Conservation (phyloP, 2,888 invertebrate species). For the Rhyacophila evoluta region DNA sequence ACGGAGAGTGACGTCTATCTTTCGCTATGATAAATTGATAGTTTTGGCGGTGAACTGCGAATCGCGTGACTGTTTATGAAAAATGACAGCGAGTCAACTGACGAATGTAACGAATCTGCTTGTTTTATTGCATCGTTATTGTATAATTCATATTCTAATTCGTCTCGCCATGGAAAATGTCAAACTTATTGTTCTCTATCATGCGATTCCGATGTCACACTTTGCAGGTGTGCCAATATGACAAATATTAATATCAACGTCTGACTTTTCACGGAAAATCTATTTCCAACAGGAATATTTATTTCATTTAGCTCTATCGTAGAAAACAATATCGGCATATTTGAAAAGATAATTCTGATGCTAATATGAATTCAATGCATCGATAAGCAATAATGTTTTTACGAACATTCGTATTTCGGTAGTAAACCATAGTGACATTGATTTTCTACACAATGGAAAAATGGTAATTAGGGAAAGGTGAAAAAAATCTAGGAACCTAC, state of each 20-base stretch:
- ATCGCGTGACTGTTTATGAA: conserved; percentile 14
- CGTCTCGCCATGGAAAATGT: not conserved
- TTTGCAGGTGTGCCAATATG: conserved; percentile 11
- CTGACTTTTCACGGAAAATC: conserved; percentile 12
- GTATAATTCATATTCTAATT: not conserved
- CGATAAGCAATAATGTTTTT: too few relatives aligned
- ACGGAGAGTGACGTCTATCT: not conserved
- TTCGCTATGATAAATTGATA: not conserved
- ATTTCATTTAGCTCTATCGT: too few relatives aligned
- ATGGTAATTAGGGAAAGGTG: too few relatives aligned
- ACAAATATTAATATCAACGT: not conserved
- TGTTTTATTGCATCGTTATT: not conserved
- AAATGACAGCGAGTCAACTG: not conserved
- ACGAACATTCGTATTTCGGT: too few relatives aligned
- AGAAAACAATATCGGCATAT: too few relatives aligned
- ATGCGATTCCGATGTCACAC: conserved; percentile 13
- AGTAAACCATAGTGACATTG: not conserved
- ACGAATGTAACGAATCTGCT: not conserved
- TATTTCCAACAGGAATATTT: too few relatives aligned
- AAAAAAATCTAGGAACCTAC: too few relatives aligned
- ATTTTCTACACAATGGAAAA: not conserved
- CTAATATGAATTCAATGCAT: too few relatives aligned
- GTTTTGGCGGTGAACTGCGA: not conserved
- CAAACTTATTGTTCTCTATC: conserved; percentile 20
- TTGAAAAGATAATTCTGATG: too few relatives aligned